Conservation (phyloP, 2,797 vertebrate genomes). For the Micrastur ruficollis region DNA sequence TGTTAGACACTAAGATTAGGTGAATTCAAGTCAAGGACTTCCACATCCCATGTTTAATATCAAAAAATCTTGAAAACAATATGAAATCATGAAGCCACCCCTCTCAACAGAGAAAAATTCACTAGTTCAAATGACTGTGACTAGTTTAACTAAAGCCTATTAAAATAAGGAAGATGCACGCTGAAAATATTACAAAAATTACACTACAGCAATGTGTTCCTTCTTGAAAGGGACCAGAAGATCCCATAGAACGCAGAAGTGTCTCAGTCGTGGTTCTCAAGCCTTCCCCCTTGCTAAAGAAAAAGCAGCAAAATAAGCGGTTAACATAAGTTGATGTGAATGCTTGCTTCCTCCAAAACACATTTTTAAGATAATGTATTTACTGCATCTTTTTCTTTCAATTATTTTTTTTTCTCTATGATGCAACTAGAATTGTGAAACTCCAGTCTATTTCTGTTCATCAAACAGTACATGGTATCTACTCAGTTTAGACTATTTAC, state of each 20-base stretch:
- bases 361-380: background rate
- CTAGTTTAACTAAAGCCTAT: background rate
- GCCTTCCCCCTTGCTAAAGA: background rate
- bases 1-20: background rate
- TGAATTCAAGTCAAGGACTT: background rate
- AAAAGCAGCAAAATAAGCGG: background rate
- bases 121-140: background rate
- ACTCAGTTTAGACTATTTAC: background rate
- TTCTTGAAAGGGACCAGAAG: background rate
- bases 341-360: background rate
- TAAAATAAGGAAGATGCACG: background rate
- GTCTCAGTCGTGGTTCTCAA: background rate
- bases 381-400: background rate
- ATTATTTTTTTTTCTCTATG: background rate
- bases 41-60: background rate
- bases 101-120: background rate
- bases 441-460: background rate
- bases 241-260: background rate
- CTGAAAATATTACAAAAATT: background rate
- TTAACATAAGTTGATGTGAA: background rate
- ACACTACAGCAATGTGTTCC: background rate
- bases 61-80: background rate
- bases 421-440: background rate
- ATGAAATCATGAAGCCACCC: background rate
- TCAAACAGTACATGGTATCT: background rate